Evolutionary conservation across 2,797 vertebrate genomes (phyloP).

Genomic region (Sebastes jordani): DNA sequence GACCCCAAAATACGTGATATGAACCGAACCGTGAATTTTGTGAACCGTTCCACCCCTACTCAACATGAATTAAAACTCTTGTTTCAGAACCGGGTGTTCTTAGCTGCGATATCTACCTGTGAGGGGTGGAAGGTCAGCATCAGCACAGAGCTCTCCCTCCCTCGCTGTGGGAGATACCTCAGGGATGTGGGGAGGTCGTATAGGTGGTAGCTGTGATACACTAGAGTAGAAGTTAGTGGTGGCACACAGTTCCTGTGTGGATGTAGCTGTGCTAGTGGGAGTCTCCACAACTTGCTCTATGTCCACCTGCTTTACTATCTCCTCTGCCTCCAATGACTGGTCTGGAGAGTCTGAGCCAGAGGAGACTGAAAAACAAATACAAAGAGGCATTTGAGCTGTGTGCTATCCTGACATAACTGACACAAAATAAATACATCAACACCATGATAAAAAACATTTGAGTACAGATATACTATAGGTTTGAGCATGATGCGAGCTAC

Average conservation of each 20-base stretch:
- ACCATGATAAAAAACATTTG: neutral
- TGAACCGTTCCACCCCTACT: neutral
- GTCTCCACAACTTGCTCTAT: constrained; percentile 94
- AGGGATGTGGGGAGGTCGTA: constrained; percentile 75
- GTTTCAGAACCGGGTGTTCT: neutral
- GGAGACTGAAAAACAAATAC: constrained; percentile 75
- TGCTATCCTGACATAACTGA: neutral
- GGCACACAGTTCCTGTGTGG: constrained; percentile 77
- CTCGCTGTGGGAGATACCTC: constrained; percentile 80
- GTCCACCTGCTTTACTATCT: constrained; percentile 96
- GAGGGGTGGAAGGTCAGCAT: constrained; percentile 92
- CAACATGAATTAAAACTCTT: neutral
- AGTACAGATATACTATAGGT: neutral
- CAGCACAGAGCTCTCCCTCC: constrained; percentile 84
- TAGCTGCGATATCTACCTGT: constrained; percentile 84
- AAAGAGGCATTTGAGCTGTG: neutral
- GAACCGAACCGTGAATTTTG: no score
- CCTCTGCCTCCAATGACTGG: constrained; percentile 94
- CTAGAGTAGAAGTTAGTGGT: constrained; percentile 82
- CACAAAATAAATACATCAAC: neutral
- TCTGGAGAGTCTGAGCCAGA: constrained; percentile 94
- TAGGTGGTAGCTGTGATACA: constrained; percentile 80
- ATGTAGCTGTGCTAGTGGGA: constrained; percentile 87
- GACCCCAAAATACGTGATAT: no score
- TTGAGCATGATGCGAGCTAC: neutral